Evolutionary conservation across 2,888 invertebrate genomes (phyloP), one percentile per base, ranked within the genome.

Genomic region (Protodeltote pygarga): DNA sequence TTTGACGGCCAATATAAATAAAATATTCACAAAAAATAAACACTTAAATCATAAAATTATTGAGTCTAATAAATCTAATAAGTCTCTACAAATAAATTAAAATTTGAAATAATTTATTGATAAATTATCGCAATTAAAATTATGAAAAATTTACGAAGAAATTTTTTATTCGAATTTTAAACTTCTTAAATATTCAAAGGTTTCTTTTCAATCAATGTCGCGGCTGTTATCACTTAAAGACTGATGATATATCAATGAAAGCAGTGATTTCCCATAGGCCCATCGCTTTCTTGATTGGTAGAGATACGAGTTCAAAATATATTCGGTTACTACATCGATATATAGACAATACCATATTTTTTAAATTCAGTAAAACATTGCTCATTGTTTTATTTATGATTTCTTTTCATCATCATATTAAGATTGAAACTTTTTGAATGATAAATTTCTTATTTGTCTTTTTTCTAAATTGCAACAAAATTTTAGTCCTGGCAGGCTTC

Each of bases 181-280:
- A n/a, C n/a, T n/a, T 45, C 51, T 49, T 40, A 34, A 48, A 47
- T 46, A 47, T 35, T 34, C 29, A 13, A 31, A 28, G 46, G 47
- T 45, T 31, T 28, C 14, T 53, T 45, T 61, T 75, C 73, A 53
- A 74, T 76, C 75, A 74, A 67, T 67, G 73, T 74, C 73, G 52
- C 57, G 53, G 55, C 32, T 51, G 54, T 66, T 76, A 78, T 77
- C 77, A 66, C 59, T 65, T 70, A 65, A 45, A 73, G 74, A 73
- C 55, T 61, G 66, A 74, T 73, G 38, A 48, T 51, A 44, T 40
- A 66, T 48, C 42, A 55, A 61, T 59, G 45, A 35, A 50, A 53
- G 49, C 55, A 47, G 46, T 73, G 75, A 77, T 78, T 77, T 74
- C 70, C 71, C 72, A 54, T 23, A 63, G 61, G 63, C 35, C 44